Conservation (phyloP, 1,140 invertebrate species). For the Apis laboriosa region DNA sequence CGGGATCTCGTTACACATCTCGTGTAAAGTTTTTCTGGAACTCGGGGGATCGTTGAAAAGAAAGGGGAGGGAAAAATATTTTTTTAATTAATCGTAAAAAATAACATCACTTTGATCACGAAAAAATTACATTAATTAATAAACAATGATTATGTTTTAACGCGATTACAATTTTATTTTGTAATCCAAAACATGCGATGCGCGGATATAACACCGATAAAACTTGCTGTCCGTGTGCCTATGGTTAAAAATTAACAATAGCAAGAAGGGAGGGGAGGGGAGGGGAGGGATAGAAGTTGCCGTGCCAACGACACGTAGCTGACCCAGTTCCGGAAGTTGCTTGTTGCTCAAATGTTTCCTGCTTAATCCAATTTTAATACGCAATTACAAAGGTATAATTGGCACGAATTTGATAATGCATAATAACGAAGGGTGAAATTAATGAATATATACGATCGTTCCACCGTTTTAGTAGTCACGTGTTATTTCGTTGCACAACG, state of each 20-base stretch:
- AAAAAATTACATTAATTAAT: no score
- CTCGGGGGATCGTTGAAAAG: no score
- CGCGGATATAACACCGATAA: no score
- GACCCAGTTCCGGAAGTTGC: constrained; percentile 10
- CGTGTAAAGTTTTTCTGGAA: no score
- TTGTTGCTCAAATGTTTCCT: constrained; percentile 15
- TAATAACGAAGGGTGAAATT: constrained; percentile 22
- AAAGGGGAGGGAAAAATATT: no score
- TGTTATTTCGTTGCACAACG: constrained; percentile 17
- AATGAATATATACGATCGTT: neutral
- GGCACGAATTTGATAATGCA: constrained; percentile 21
- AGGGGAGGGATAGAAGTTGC: neutral
- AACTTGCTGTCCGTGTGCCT: neutral
- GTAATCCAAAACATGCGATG: no score
- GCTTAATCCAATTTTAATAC: constrained; percentile 31
- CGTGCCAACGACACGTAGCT: neutral
- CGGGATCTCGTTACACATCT: no score
- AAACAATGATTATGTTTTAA: no score
- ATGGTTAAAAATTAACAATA: constrained; percentile 15
- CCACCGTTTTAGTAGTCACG: neutral
- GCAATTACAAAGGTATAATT: neutral
- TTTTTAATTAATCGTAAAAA: no score
- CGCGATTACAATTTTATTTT: no score
- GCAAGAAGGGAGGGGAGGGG: neutral
- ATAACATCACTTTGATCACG: no score